A percentile compares a stretch with the other conserved stretches of the same genome.
Conservation (phyloP, 2,888 invertebrate genomes). For the Melinaea menophilus region DNA sequence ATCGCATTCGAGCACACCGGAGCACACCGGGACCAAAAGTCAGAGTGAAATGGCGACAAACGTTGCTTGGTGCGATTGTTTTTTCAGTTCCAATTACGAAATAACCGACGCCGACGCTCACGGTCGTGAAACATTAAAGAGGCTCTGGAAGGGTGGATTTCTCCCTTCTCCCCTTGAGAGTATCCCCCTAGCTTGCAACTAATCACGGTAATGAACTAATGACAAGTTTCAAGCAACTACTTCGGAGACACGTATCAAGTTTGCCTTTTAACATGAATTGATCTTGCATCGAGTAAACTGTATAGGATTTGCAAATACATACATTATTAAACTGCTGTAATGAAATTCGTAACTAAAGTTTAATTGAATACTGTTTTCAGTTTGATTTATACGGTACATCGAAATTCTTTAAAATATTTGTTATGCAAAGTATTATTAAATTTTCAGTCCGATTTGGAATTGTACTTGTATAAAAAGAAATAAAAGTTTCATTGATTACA, state of each 20-base stretch:
- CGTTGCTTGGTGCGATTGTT: slow-evolving; percentile 54
- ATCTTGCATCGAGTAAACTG: slow-evolving; percentile 6
- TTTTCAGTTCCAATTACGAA: slow-evolving; percentile 66
- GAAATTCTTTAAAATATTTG: too few species aligned
- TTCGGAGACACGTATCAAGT: slow-evolving; percentile 42
- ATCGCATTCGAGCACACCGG: slow-evolving; percentile 51
- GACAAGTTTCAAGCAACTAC: slow-evolving; percentile 58
- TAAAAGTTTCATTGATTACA: not conserved
- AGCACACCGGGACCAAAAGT: slow-evolving; percentile 12
- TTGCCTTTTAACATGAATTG: slow-evolving; percentile 22
- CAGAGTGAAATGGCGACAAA: slow-evolving; percentile 35
- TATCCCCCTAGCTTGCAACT: slow-evolving; percentile 41
- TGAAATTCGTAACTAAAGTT: too few species aligned
- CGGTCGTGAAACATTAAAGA: slow-evolving; percentile 70
- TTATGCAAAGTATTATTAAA: too few species aligned
- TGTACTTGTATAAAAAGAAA: not conserved
- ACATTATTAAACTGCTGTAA: too few species aligned
- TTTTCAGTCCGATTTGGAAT: too few species aligned
- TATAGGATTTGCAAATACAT: not conserved
- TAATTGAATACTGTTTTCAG: too few species aligned
- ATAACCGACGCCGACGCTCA: slow-evolving; percentile 60
- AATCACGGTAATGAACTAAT: slow-evolving; percentile 71
- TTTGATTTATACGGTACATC: too few species aligned
- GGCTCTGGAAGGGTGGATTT: slow-evolving; percentile 41
- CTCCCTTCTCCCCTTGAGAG: slow-evolving; percentile 31